Percentiles rank a stretch among this genome's conserved stretches.
Evolutionary conservation across 2,113 vertebrate genomes (phyloP).

Genomic region (Lepus timidus): DNA sequence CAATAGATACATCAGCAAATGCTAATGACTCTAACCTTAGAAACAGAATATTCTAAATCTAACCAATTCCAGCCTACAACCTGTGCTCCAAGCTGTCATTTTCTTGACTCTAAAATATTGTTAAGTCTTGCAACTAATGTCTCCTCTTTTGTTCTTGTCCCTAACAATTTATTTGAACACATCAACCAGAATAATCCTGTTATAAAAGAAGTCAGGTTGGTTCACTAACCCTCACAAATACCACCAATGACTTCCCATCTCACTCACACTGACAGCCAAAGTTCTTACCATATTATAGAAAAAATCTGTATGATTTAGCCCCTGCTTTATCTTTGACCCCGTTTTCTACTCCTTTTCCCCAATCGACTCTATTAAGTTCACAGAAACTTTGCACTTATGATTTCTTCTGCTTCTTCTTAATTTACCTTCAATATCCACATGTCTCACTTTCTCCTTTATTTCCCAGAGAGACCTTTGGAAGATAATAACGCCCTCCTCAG

Average conservation of each 20-base stretch:
- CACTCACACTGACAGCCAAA: constrained; percentile 5
- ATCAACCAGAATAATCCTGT: background rate
- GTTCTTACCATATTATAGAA: background rate
- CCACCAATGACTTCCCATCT: background rate
- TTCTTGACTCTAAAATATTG: background rate
- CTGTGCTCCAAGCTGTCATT: background rate
- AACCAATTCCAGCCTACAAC: background rate
- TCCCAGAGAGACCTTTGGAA: background rate
- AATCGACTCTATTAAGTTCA: background rate
- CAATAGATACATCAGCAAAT: background rate
- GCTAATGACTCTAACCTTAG: background rate
- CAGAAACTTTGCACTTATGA: background rate
- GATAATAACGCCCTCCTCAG: background rate
- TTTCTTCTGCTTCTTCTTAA: background rate
- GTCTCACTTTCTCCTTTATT: background rate
- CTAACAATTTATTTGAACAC: constrained; percentile 16
- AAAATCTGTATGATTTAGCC: background rate
- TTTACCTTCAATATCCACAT: background rate
- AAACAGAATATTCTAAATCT: background rate
- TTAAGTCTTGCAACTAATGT: background rate
- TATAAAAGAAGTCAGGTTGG: background rate
- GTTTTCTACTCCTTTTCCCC: background rate
- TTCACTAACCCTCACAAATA: background rate
- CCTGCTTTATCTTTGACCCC: background rate
- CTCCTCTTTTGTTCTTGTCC: background rate